Evolutionary conservation across 2,797 vertebrate species (phyloP), one percentile per base, ranked within the genome.

Genomic region (Etheostoma perlongum): DNA sequence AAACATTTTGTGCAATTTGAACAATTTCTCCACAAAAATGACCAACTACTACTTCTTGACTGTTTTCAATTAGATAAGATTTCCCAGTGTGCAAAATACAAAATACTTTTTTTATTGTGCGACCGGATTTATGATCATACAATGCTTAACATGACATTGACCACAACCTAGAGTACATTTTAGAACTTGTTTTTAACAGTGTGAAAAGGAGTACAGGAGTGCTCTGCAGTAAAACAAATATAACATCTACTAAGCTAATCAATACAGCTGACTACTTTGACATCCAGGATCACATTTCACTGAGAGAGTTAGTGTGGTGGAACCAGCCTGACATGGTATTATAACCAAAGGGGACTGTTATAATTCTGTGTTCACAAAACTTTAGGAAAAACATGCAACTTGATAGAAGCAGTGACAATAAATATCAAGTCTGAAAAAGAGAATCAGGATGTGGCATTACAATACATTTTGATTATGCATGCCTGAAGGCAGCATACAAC

Each of bases 301-400:
- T 63, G 49, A 63, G 15, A 67, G 54, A 52, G n/a, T 55, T 11
- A 27, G 2, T 52, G 33, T 11, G 30, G 33, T 33, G 42, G 13
- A 72, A 75, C 4, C 49, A 57, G 36, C 44, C 49, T 62, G 42
- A 47, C 30, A 36, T 52, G 23, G 67, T 47, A 57, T 72, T 67
- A 75, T 18, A 52, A 52, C 75, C 51, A 16, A 14, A 30, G 53
- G 57, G 58, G 15, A 40, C 57, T n/a, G 19, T 27, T 14, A 59
- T 67, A 63, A 58, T 49, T 75, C 53, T 68, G n/a, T 63, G 25
- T 49, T 73, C 61, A 61, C 21, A 48, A 57, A 54, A 48, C 18
- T 44, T n/a, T n/a, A 55, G 46, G 53, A 53, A 74, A 74, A 74
- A 74, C 48, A 30, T 27, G 47, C 54, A 49, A 36, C 54, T 65